These are phyloP conservation scores for Alethe castanea DNA, from an alignment of 2,113 vertebrate genomes.

Conservation along the genomic window DNA sequence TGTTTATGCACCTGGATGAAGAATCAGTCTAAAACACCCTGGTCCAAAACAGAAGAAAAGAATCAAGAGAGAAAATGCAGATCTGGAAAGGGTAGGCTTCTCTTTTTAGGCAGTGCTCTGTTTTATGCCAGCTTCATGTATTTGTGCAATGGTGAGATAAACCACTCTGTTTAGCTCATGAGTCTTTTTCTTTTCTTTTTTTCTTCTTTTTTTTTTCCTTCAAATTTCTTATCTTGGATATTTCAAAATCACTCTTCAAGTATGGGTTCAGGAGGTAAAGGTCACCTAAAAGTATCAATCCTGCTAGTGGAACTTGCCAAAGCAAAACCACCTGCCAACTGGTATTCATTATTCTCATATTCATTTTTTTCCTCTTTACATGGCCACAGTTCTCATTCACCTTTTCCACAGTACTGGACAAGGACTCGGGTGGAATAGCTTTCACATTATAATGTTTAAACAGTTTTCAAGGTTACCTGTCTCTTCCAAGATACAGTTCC, in stretches of 20 bases:
- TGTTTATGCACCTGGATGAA: neutral
- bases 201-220: neutral
- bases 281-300: neutral
- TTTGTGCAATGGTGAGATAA: neutral
- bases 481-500: neutral
- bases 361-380: neutral
- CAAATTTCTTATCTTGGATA: neutral
- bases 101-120: neutral
- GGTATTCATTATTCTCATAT: neutral
- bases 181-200: neutral
- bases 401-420: neutral
- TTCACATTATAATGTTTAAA: neutral
- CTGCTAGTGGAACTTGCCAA: neutral
- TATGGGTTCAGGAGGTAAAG: neutral
- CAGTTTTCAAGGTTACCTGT: neutral
- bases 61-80: neutral
- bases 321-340: neutral
- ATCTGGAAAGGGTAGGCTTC: neutral
- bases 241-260: neutral
- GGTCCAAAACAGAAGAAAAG: neutral
- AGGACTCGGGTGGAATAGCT: neutral
- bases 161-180: neutral
- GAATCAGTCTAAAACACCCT: neutral
- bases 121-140: neutral
- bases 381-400: neutral